Percentiles rank a stretch among this genome's conserved stretches.
Conservation (phyloP, 2,113 vertebrate species). For the Sisor rabdophorus region DNA sequence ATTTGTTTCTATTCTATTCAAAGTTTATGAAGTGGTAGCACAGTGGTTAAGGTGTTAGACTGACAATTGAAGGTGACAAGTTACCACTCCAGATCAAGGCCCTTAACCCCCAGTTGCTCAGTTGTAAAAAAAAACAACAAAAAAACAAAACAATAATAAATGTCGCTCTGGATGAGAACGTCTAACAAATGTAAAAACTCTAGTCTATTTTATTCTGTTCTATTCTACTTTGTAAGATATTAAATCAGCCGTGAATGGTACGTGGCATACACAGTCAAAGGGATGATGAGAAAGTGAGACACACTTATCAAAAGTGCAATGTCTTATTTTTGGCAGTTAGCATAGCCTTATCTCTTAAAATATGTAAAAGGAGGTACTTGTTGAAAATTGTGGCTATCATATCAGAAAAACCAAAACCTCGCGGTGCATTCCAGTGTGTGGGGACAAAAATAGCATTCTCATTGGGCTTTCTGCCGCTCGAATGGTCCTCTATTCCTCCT, state of each 20-base stretch:
- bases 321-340: conserved; percentile 18
- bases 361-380: not conserved
- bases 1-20: no score
- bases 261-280: not conserved
- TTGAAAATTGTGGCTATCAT: conserved; percentile 41
- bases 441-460: conserved; percentile 25
- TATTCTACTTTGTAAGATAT: not conserved
- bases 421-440: conserved; percentile 15
- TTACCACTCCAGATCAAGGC: no score
- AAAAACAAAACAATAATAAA: no score
- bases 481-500: conserved; percentile 56
- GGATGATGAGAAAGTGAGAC: not conserved
- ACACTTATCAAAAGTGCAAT: not conserved
- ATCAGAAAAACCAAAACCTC: not conserved
- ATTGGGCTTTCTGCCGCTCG: conserved; percentile 44
- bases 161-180: no score
- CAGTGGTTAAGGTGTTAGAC: no score
- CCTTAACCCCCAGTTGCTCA: no score
- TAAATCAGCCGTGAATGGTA: not conserved
- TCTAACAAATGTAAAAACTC: no score
- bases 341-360: not conserved
- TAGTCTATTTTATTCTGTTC: no score
- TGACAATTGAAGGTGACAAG: no score
- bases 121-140: no score
- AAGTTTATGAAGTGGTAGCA: no score